Evolutionary conservation across 2,888 invertebrate species (phyloP).

Genomic region (Drosophila leonis): DNA sequence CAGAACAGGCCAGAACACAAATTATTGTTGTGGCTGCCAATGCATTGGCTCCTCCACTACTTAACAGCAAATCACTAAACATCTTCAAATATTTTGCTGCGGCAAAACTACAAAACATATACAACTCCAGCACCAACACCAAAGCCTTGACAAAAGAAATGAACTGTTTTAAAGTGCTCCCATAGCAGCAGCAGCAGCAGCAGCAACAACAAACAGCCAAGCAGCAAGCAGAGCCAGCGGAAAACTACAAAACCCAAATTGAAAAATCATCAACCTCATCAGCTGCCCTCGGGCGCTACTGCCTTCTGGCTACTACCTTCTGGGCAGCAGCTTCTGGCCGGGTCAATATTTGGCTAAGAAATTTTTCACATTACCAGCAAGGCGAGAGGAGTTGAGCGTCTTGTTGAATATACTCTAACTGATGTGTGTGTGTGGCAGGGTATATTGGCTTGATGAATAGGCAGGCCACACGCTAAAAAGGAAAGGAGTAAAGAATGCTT

Average conservation of each 20-base stretch:
- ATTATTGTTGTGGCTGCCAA: constrained; percentile 57
- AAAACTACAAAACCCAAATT: constrained; percentile 81
- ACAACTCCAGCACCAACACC: constrained; percentile 25
- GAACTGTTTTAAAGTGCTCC: constrained; percentile 82
- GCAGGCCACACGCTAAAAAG: not conserved
- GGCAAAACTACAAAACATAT: constrained; percentile 65
- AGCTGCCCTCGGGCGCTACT: constrained; percentile 29
- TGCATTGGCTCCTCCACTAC: constrained; percentile 50
- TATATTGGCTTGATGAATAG: not conserved
- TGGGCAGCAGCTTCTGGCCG: constrained; percentile 39
- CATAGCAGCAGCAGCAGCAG: constrained; percentile 36
- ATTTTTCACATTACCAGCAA: constrained; percentile 82
- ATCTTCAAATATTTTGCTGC: constrained; percentile 80
- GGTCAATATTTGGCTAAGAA: constrained; percentile 83
- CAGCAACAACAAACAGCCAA: constrained; percentile 9
- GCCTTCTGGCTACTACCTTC: constrained; percentile 26
- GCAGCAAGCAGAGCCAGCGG: constrained; percentile 61
- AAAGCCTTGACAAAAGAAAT: constrained; percentile 79
- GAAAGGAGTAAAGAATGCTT: not conserved
- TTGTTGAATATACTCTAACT: constrained; percentile 39
- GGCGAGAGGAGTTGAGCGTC: constrained; percentile 56
- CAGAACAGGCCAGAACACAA: constrained; percentile 25
- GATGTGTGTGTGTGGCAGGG: not conserved
- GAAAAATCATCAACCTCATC: constrained; percentile 76
- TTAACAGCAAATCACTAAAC: constrained; percentile 83